These are phyloP conservation scores for Tetragnatha montana DNA, from an alignment of 2,888 invertebrate species.

Conservation along the genomic window DNA sequence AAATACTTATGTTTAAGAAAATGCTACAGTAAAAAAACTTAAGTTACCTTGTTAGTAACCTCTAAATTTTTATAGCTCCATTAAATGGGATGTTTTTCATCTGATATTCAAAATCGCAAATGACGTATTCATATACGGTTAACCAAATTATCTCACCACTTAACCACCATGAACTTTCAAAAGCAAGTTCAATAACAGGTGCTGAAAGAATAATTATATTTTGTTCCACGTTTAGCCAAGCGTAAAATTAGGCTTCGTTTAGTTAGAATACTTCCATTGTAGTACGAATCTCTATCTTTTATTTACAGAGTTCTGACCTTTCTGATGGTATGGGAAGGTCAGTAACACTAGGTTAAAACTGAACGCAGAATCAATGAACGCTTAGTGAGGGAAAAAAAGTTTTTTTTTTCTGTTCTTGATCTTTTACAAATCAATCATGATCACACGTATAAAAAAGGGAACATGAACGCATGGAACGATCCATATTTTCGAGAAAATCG, in stretches of 20 bases:
- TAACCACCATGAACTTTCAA: background rate
- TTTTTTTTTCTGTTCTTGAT: too few relatives aligned
- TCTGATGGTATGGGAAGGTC: slow-evolving; percentile 32
- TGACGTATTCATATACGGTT: background rate
- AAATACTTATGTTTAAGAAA: too few relatives aligned
- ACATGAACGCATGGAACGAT: too few relatives aligned
- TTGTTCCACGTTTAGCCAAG: background rate
- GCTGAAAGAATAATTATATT: background rate
- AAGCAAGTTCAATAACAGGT: background rate
- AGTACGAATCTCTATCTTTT: background rate
- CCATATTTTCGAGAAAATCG: too few relatives aligned
- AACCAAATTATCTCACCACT: background rate
- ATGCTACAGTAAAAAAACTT: too few relatives aligned
- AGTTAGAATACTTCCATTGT: slow-evolving; percentile 16
- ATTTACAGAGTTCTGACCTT: slow-evolving; percentile 23
- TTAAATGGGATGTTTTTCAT: background rate
- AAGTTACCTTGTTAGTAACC: too few relatives aligned
- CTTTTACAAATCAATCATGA: too few relatives aligned
- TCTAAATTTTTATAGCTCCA: too few relatives aligned
- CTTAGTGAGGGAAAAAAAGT: too few relatives aligned
- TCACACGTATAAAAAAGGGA: too few relatives aligned
- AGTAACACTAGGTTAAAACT: slow-evolving; percentile 11
- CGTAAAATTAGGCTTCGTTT: slow-evolving; percentile 27
- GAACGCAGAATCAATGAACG: slow-evolving; percentile 32
- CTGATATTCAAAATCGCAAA: background rate